A percentile compares a stretch with the other conserved stretches of the same genome.
Conservation (phyloP, 2,888 invertebrate species). For the Rhabditophanes sp. region DNA sequence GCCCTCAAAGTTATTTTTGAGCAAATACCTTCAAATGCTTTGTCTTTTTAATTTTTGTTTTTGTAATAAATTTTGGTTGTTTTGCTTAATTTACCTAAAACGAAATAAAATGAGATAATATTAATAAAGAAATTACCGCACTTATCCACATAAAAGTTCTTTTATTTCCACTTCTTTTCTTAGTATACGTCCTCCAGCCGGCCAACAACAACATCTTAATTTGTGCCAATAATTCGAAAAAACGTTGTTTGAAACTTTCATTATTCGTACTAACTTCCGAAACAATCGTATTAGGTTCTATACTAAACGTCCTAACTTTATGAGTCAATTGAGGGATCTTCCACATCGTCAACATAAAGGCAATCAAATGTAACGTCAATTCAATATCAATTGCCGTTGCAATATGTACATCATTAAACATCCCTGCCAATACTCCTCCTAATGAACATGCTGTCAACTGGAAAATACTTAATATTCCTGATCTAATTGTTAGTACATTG, state of each 20-base stretch:
- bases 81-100: too few relatives aligned
- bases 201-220: conserved; percentile 10
- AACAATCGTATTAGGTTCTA: too few relatives aligned
- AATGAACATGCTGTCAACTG: conserved; percentile 17
- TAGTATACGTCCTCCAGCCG: conserved; percentile 13
- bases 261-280: too few relatives aligned
- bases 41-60: too few relatives aligned
- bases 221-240: conserved; percentile 11
- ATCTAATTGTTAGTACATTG: conserved; percentile 12
- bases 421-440: conserved; percentile 18
- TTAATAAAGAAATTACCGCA: too few relatives aligned
- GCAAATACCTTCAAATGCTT: too few relatives aligned
- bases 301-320: neutral
- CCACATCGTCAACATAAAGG: conserved; percentile 16
- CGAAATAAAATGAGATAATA: too few relatives aligned
- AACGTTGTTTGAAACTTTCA: too few relatives aligned
- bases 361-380: conserved; percentile 16
- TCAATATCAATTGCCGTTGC: conserved; percentile 18
- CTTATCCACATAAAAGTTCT: conserved; percentile 22
- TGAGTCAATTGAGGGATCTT: conserved; percentile 16
- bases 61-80: too few relatives aligned
- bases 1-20: too few relatives aligned
- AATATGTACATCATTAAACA: conserved; percentile 8
- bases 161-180: conserved; percentile 16
- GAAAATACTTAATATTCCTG: conserved; percentile 17